phyloP scores from a whole-genome alignment of 2,888 invertebrate genomes.

The Cosmia trapezina region DNA sequence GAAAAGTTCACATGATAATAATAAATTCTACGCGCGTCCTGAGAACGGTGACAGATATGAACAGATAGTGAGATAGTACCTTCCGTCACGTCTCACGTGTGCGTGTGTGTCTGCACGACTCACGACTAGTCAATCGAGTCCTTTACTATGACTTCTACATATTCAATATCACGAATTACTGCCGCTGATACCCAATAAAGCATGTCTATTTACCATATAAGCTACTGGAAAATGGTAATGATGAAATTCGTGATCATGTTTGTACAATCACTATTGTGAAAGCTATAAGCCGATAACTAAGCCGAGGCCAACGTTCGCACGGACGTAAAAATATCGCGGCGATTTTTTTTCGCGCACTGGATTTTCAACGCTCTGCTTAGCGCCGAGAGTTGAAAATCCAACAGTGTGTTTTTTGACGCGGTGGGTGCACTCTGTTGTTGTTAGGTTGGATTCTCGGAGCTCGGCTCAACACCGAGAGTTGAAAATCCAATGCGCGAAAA shows the following conservation, averaged over 20 bases:
- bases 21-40: conserved; percentile 39
- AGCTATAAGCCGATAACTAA: no score
- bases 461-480: no score
- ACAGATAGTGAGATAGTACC: conserved; percentile 39
- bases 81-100: conserved; percentile 21
- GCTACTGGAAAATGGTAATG: background rate
- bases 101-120: conserved; percentile 45
- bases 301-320: no score
- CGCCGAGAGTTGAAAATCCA: no score
- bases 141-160: conserved; percentile 37
- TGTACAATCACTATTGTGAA: background rate
- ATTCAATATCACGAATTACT: conserved; percentile 52
- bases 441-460: no score
- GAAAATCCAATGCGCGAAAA: no score
- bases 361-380: no score
- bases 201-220: conserved; percentile 3
- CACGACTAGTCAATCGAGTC: conserved; percentile 27
- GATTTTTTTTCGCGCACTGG: no score
- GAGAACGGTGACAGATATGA: conserved; percentile 37
- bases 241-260: background rate
- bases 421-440: no score
- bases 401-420: no score
- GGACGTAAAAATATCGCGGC: no score
- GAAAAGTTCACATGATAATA: conserved; percentile 46
- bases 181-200: background rate